Evolutionary conservation across 2,113 vertebrate genomes (phyloP).

Genomic region (Proteles cristata): DNA sequence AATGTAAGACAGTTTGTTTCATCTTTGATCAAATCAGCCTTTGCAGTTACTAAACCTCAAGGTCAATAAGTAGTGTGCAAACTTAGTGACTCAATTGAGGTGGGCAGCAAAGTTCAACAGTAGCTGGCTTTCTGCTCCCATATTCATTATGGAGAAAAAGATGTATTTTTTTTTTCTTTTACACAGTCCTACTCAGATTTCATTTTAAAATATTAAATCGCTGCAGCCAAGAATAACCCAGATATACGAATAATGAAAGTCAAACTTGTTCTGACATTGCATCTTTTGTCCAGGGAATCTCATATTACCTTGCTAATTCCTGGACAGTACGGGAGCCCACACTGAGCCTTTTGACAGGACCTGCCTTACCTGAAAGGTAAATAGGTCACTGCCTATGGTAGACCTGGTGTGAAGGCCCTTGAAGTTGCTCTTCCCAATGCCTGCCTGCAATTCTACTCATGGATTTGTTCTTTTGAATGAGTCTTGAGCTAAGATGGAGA

Average conservation of each 20-base stretch:
- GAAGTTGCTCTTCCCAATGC: background rate
- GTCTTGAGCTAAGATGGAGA: constrained; percentile 36
- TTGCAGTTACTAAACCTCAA: constrained; percentile 47
- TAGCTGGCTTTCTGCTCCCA: constrained; percentile 13
- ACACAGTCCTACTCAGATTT: background rate
- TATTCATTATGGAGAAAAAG: constrained; percentile 53
- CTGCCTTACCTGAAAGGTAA: constrained; percentile 38
- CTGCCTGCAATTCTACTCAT: constrained; percentile 5
- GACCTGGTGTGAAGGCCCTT: constrained; percentile 7
- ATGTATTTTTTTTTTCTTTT: background rate
- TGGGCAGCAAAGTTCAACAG: constrained; percentile 38
- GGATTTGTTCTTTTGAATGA: constrained; percentile 62
- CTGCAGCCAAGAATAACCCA: constrained; percentile 1
- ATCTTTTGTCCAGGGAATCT: background rate
- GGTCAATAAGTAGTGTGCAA: constrained; percentile 53
- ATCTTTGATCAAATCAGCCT: constrained; percentile 70
- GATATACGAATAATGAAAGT: constrained; percentile 52
- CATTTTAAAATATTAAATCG: constrained; percentile 53
- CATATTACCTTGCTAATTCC: constrained; percentile 37
- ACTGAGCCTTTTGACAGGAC: constrained; percentile 22
- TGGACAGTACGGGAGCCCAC: background rate
- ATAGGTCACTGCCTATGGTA: constrained; percentile 20
- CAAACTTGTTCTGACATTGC: constrained; percentile 6
- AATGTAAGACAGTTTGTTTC: constrained; percentile 49
- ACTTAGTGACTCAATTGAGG: constrained; percentile 48